Evolutionary conservation across 2,888 invertebrate species (phyloP), one percentile per base, ranked within the genome.

Genomic region (Cheilosia grossa): DNA sequence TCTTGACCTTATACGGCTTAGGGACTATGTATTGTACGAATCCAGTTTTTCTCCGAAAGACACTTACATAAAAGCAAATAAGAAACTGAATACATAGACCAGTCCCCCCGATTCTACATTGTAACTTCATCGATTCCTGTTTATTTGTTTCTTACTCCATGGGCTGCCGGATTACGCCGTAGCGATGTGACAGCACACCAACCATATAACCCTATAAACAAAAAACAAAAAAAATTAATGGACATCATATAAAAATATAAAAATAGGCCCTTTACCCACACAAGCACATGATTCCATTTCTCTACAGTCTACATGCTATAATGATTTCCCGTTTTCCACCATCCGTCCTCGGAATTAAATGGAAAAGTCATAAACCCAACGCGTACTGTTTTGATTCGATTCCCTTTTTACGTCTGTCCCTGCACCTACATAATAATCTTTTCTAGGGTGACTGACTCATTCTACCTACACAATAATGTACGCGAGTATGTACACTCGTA

Each of bases 381-480:
- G 49, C 59, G 79, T 75, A 80, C 63, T 72, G 85, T 63, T 81
- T 81, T 74, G 79, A 80, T 79, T 79, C 64, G 80, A 83, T 79
- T 80, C 74, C 83, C 74, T 70, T 80, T 79, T 64, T 53, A 63
- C 54, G 21, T 40, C 63, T 63, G 61, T 37, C 40, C 73, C 63
- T 47, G 58, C 59, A 56, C 47, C 40, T 56, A 13, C 10, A 13
- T 37, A 37, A 13, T 37, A 37, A 37, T 37, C 37, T 54, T 49
- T 49, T 58, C 54, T 56, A 40, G 40, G 51, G 33, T 40, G 27
- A 47, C 47, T 56, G 56, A 56, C 44, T 51, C 37, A 24, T 27
- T 27, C 19, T 19, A 13, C 24, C 40, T 56, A 56, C 4, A 66
- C 67, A 67, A 7, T 56, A 27, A 19, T 42, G 47, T 53, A 19